These are phyloP conservation scores for Phyllostomus hastatus DNA, from an alignment of 2,113 vertebrate genomes.

Conservation along the genomic window DNA sequence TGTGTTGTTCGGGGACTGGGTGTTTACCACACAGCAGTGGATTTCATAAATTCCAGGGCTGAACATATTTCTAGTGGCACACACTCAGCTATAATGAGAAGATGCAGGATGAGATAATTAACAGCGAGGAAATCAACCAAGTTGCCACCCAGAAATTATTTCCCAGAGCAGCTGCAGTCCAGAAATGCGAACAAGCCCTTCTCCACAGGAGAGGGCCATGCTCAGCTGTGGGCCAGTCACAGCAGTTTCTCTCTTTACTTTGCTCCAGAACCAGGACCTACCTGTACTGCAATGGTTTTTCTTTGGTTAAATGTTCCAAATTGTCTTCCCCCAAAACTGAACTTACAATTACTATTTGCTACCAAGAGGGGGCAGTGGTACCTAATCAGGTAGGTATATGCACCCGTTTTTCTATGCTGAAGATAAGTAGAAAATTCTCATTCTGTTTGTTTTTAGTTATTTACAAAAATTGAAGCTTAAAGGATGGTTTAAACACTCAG, in stretches of 20 bases:
- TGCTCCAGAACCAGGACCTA: background rate
- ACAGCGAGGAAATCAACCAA: constrained; percentile 43
- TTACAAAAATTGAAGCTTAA: constrained; percentile 17
- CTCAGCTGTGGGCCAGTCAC: background rate
- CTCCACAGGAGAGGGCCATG: background rate
- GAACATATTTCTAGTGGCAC: background rate
- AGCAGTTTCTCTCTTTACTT: background rate
- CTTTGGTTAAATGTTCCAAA: background rate
- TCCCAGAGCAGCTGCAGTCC: constrained; percentile 49
- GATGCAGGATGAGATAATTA: constrained; percentile 45
- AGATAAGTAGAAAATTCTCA: background rate
- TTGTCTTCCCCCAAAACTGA: background rate
- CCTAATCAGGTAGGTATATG: background rate
- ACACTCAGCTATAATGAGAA: background rate
- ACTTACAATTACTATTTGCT: constrained; percentile 32
- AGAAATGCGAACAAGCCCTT: constrained; percentile 9
- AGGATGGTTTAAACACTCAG: background rate
- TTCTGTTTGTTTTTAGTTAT: background rate
- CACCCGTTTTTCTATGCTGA: background rate
- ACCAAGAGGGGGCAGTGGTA: background rate
- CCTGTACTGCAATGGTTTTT: background rate
- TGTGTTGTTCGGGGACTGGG: background rate
- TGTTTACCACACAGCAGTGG: constrained; percentile 11
- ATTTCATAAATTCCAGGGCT: constrained; percentile 55
- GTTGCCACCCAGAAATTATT: constrained; percentile 57